These are phyloP conservation scores for Eumerus sabulonum DNA, from an alignment of 2,888 invertebrate genomes.

Conservation along the genomic window DNA sequence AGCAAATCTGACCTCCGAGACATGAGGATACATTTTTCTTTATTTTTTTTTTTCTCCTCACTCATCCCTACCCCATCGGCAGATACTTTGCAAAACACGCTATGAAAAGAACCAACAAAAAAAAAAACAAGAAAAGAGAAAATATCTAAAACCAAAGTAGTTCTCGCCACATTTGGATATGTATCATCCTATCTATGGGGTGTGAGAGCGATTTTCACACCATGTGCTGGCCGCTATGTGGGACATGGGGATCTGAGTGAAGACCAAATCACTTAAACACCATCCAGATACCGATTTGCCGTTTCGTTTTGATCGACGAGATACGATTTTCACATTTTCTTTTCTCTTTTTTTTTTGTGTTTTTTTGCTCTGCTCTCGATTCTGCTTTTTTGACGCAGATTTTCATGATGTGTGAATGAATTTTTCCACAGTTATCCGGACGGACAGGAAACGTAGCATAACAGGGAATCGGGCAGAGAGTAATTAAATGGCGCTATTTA, in stretches of 20 bases:
- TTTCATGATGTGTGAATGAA: slow-evolving; percentile 52
- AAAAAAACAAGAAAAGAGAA: no score
- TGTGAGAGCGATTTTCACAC: slow-evolving; percentile 50
- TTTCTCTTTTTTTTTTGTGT: not conserved
- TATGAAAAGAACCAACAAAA: no score
- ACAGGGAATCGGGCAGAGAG: slow-evolving; percentile 32
- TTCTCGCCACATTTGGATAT: not conserved
- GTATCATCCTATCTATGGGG: slow-evolving; percentile 27
- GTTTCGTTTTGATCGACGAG: not conserved
- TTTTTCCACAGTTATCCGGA: slow-evolving; percentile 11
- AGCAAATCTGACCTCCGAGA: slow-evolving; percentile 65
- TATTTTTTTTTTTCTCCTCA: no score
- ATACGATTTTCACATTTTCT: not conserved
- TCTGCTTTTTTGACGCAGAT: no score
- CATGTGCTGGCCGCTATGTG: slow-evolving; percentile 28
- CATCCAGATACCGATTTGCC: slow-evolving; percentile 9
- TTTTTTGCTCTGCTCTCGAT: slow-evolving; percentile 33
- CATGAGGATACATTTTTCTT: no score
- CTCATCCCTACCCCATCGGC: slow-evolving; percentile 22
- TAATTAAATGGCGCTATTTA: slow-evolving; percentile 68
- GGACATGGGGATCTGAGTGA: slow-evolving; percentile 21
- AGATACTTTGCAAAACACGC: slow-evolving; percentile 14
- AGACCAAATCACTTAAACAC: slow-evolving; percentile 40
- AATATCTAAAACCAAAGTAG: not conserved
- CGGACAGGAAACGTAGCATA: slow-evolving; percentile 13